phyloP scores from a whole-genome alignment of 2,888 invertebrate genomes.

The Acanthosepion lycidas region DNA sequence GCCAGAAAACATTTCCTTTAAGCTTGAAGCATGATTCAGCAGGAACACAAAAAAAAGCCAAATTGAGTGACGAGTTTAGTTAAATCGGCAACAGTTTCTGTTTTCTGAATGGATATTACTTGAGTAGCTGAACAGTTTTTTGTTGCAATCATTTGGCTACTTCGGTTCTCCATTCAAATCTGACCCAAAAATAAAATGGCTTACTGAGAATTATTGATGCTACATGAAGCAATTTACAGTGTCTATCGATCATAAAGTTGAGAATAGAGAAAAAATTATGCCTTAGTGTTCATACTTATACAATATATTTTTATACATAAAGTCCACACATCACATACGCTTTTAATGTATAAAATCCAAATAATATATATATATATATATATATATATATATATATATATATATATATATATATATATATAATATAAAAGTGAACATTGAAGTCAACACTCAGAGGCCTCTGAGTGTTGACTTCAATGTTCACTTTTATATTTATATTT shows the following conservation, averaged over 20 bases:
- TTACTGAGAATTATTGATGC: neutral
- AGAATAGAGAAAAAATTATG: too few relatives aligned
- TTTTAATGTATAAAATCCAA: too few relatives aligned
- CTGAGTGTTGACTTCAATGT: too few relatives aligned
- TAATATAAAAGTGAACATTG: too few relatives aligned
- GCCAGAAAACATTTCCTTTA: neutral
- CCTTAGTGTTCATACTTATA: too few relatives aligned
- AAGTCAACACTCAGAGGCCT: too few relatives aligned
- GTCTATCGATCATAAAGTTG: neutral
- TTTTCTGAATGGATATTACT: slow-evolving; percentile 5
- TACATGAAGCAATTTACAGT: neutral
- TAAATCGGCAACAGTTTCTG: neutral
- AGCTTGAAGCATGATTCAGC: neutral
- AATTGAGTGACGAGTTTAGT: neutral
- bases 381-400: too few relatives aligned
- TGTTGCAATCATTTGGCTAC: neutral
- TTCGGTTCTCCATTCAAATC: neutral
- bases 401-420: too few relatives aligned
- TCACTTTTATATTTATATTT: too few relatives aligned
- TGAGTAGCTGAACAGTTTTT: neutral
- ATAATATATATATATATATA: too few relatives aligned
- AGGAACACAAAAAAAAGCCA: neutral
- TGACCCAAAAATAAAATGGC: slow-evolving; percentile 7
- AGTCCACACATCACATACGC: too few relatives aligned
- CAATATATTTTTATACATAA: too few relatives aligned